Conservation (phyloP, 2,888 invertebrate species). For the Tenthredo distinguenda region DNA sequence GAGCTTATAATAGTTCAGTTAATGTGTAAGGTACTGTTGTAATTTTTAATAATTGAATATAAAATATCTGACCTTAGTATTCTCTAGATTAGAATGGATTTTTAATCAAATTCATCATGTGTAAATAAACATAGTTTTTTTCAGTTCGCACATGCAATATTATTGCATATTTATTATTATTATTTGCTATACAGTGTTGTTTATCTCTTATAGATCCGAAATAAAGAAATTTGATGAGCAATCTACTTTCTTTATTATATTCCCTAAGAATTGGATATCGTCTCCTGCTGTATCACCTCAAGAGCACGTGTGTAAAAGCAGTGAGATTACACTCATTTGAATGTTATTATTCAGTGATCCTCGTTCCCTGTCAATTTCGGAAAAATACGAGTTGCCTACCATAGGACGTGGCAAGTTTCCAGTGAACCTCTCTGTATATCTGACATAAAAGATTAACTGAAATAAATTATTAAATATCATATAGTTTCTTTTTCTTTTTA, state of each 20-base stretch:
- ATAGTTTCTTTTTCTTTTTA: background rate
- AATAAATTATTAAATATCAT: background rate
- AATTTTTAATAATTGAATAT: slow-evolving; percentile 50
- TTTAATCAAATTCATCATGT: slow-evolving; percentile 40
- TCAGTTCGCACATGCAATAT: slow-evolving; percentile 37
- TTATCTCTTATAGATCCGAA: slow-evolving; percentile 14
- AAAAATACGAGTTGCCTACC: no score
- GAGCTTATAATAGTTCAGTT: slow-evolving; percentile 43
- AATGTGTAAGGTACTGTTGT: slow-evolving; percentile 46
- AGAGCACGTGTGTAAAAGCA: background rate
- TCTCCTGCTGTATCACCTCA: background rate
- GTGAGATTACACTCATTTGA: background rate
- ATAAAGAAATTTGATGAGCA: slow-evolving; percentile 19
- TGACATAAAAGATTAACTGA: background rate
- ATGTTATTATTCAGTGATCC: background rate
- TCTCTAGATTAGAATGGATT: slow-evolving; percentile 46
- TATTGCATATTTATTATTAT: slow-evolving; percentile 47
- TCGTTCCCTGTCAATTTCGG: no score
- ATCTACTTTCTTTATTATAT: background rate
- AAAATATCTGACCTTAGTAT: slow-evolving; percentile 35
- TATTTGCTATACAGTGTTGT: slow-evolving; percentile 41
- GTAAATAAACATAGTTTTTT: slow-evolving; percentile 46
- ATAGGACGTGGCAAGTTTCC: no score
- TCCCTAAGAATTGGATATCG: background rate
- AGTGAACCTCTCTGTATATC: no score